Base-by-base conservation (phyloP, 2,888 invertebrate species). In the Augiades crinisus region DNA sequence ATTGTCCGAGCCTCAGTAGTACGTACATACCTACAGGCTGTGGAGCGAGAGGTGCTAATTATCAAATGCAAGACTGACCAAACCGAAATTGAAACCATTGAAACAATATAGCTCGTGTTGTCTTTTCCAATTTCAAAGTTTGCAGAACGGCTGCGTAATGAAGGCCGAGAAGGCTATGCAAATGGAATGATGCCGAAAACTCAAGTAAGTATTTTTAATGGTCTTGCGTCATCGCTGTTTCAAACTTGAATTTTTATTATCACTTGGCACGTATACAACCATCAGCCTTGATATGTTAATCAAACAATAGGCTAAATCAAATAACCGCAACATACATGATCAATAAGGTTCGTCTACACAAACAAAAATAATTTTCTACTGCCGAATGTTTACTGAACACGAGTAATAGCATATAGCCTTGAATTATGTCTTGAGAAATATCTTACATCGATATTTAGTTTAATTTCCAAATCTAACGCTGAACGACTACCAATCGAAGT, bases 171-270 rank as follows among this genome's bases (percentile, higher is more conserved):
- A 74, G 76, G 77, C 82, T 79, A 81, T 81, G 84, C 86, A 86
- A 88, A 86, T 80, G 85, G 76, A 82, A 80, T 74, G 81, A 77
- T 81, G 87, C 88, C 89, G 85, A 88, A 89, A 87, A 87, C 72
- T 80, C 79, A 75, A 76, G 75, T 73, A 72, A 72, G 81, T 81
- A 85, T 81, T 83, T 78, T 88, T 88, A 88, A 88, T 86, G 85
- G 87, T 81, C 81, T 89, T 89, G 85, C 89, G 88, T 88, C 89
- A 89, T 87, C 78, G 75, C 65, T 43, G 77, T 78, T 87, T 82
- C 81, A 87, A 88, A 89, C 89, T 88, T 89, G 88, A 87, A 86
- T 84, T 88, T 89, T 88, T 86, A 89, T 89, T 89, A 88, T 89
- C 89, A 88, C 89, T 81, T 86, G 76, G 76, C 77, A 72, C 78